Conservation (phyloP, 2,113 vertebrate species). For the Callospermophilus lateralis region DNA sequence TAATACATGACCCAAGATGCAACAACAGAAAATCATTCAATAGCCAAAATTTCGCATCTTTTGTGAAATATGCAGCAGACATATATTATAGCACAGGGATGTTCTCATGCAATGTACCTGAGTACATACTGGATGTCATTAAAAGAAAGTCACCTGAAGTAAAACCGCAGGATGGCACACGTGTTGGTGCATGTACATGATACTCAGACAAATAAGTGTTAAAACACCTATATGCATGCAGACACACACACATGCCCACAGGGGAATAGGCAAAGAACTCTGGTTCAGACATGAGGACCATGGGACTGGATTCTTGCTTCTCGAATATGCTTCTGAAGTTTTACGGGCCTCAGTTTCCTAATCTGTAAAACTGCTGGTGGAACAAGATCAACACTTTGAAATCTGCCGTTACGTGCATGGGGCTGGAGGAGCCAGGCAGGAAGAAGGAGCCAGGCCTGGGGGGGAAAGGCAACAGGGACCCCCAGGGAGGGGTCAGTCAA, state of each 20-base stretch:
- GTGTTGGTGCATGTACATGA: no score
- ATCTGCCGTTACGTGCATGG: fast-evolving
- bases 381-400: not conserved
- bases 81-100: no score
- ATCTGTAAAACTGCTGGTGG: no score
- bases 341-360: not conserved
- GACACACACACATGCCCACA: not conserved
- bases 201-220: not conserved
- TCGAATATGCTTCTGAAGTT: not conserved
- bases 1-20: not conserved
- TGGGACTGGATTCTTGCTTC: fast-evolving
- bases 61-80: not conserved
- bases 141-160: not conserved
- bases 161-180: fast-evolving
- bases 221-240: not conserved
- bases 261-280: fast-evolving
- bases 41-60: not conserved
- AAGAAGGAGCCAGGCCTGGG: not conserved
- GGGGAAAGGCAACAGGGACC: fast-evolving
- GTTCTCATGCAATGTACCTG: not conserved
- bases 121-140: not conserved
- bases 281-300: not conserved
- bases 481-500: not conserved
- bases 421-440: not conserved
- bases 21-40: not conserved